Conservation (phyloP, 64 coral and sea anemone species). For the Astreopora myriophthalma region DNA sequence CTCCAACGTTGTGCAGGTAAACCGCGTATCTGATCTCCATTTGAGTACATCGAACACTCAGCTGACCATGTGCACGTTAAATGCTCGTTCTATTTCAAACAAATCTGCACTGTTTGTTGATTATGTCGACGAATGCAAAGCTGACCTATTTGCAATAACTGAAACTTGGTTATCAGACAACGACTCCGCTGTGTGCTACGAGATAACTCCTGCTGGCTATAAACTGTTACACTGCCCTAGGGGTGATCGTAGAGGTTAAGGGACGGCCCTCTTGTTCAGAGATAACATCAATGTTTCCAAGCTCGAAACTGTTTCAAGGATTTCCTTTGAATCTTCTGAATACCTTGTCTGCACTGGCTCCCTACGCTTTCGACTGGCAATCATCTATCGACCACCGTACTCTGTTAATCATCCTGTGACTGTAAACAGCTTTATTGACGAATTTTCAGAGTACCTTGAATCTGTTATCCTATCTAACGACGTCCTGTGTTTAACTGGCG, state of each 20-base stretch:
- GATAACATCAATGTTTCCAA: constrained; percentile 46
- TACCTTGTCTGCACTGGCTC: constrained; percentile 13
- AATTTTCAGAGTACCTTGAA: constrained; percentile 11
- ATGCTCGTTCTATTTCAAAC: constrained; percentile 21
- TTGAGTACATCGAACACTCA: neutral
- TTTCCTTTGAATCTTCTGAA: constrained; percentile 65
- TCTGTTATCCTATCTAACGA: constrained; percentile 38
- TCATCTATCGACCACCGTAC: constrained; percentile 34
- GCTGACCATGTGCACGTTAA: constrained; percentile 12
- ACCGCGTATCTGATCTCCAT: constrained; percentile 14
- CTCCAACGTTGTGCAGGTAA: constrained; percentile 16
- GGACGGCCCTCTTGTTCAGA: constrained; percentile 56
- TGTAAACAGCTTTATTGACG: neutral
- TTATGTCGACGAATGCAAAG: constrained; percentile 15
- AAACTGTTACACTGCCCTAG: constrained; percentile 54
- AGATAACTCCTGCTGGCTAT: constrained; percentile 29
- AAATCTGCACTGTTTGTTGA: constrained; percentile 55
- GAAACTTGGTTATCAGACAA: constrained; percentile 32
- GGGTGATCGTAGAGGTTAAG: constrained; percentile 27
- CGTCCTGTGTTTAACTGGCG: neutral
- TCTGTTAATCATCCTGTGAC: constrained; percentile 45
- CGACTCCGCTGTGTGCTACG: neutral
- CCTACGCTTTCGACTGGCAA: neutral
- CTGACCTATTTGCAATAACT: constrained; percentile 40
- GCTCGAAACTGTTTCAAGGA: constrained; percentile 36